Conservation (phyloP, 1,140 invertebrate species). For the Bombyx mori region ASM3026992v2 NC_085121.1:9665501-9666000, state of each 20-base stretch:
- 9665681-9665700: slow-evolving; percentile 11
- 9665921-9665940: slow-evolving; percentile 24
- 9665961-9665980: too few relatives aligned
- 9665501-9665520: slow-evolving; percentile 26
- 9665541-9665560: slow-evolving; percentile 24
- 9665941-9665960: slow-evolving; percentile 29
- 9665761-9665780: slow-evolving; percentile 17
- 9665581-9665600: slow-evolving; percentile 47
- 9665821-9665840: slow-evolving; percentile 19
- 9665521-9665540: slow-evolving; percentile 13
- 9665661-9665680: slow-evolving; percentile 31
- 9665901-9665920: slow-evolving; percentile 46
- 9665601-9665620: slow-evolving; percentile 25
- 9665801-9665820: slow-evolving; percentile 22
- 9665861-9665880: slow-evolving; percentile 12
- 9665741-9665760: slow-evolving; percentile 36
- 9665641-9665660: slow-evolving; percentile 40
- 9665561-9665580: slow-evolving; percentile 25
- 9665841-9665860: slow-evolving; percentile 29
- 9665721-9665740: slow-evolving; percentile 34
- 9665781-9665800: slow-evolving; percentile 11
- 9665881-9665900: slow-evolving; percentile 31
- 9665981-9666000: too few relatives aligned
- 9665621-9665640: slow-evolving; percentile 35
- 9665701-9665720: slow-evolving; percentile 32